phyloP scores from a whole-genome alignment of 2,113 vertebrate genomes.

The Gobiocypris rarus region DNA sequence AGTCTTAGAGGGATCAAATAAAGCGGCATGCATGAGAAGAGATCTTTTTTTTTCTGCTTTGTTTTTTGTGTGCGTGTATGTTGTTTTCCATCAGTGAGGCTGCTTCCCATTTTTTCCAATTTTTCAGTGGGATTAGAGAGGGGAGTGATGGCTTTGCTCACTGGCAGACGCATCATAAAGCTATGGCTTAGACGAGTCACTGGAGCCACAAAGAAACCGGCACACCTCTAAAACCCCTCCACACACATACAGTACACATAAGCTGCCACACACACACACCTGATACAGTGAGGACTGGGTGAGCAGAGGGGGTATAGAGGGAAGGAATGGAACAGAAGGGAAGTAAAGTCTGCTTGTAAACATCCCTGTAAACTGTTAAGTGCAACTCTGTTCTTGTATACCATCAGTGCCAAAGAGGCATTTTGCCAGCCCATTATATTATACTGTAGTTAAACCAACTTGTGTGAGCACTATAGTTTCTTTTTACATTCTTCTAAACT shows the following conservation, averaged over 20 bases:
- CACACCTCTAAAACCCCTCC: conserved; percentile 41
- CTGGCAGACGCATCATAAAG: conserved; percentile 49
- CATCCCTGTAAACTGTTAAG: conserved; percentile 14
- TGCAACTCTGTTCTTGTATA: not conserved
- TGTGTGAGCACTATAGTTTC: not conserved
- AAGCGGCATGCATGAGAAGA: conserved; percentile 23
- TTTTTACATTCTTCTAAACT: not conserved
- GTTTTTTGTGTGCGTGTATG: not conserved
- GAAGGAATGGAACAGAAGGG: not conserved
- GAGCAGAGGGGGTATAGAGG: not conserved
- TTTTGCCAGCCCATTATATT: conserved; percentile 17
- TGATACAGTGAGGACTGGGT: not conserved
- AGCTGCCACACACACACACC: conserved; percentile 17
- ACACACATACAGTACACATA: conserved; percentile 4
- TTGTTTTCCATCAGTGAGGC: conserved; percentile 21
- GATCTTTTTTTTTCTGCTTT: conserved; percentile 22
- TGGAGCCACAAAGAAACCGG: conserved; percentile 26
- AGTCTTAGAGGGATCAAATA: conserved; percentile 54
- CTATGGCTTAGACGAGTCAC: conserved; percentile 48
- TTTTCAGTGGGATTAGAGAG: conserved; percentile 48
- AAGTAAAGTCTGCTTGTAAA: conserved; percentile 19
- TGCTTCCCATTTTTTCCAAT: not conserved
- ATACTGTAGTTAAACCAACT: not conserved
- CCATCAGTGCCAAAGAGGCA: not conserved
- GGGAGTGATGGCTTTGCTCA: conserved; percentile 44